Evolutionary conservation across 2,888 invertebrate genomes (phyloP).

Genomic region (Zootermopsis nevadensis): DNA sequence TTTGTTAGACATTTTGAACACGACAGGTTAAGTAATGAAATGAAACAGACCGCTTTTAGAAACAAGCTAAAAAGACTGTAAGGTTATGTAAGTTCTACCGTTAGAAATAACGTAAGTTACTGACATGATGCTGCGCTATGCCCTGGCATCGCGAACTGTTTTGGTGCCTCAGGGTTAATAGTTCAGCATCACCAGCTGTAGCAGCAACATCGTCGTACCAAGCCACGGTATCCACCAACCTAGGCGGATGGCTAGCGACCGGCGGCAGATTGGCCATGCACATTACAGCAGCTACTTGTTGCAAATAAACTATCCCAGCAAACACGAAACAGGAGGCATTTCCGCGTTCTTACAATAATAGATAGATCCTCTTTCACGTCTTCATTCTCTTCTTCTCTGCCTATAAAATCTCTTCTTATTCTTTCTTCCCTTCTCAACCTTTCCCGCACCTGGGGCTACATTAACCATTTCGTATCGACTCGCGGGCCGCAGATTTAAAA

Average conservation of each 20-base stretch:
- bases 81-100: conserved; percentile 6
- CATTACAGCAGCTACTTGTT: conserved; percentile 12
- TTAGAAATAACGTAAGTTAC: conserved; percentile 3
- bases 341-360: conserved; percentile 18
- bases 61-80: background rate
- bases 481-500: no score
- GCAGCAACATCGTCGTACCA: background rate
- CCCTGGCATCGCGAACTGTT: background rate
- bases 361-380: conserved; percentile 6
- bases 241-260: background rate
- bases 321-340: background rate
- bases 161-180: background rate
- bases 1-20: background rate
- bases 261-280: background rate
- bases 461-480: no score
- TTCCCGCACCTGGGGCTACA: no score
- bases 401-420: no score
- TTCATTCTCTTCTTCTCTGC: background rate
- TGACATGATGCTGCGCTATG: background rate
- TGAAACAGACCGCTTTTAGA: background rate
- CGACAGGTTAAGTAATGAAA: background rate
- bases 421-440: no score
- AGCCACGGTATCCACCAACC: background rate
- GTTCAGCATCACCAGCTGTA: background rate
- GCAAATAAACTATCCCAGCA: background rate